Conservation (phyloP, 2,113 vertebrate species). For the Mus musculus region GRCm39 chr7:15683501-15684000, state of each 20-base stretch:
- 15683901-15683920: neutral
- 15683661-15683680: neutral
- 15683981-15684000: neutral
- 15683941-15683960: neutral
- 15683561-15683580: slow-evolving; percentile 10
- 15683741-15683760: neutral
- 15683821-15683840: neutral
- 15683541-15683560: neutral
- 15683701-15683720: neutral
- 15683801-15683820: neutral
- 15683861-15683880: neutral
- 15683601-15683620: slow-evolving; percentile 77
- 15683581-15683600: neutral
- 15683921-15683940: neutral
- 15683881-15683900: neutral
- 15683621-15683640: neutral
- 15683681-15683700: neutral
- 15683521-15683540: neutral
- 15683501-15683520: neutral
- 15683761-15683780: neutral
- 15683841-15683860: neutral
- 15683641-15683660: neutral
- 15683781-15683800: neutral
- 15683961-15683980: neutral
- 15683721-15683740: neutral